Base-by-base conservation (phyloP, 2,113 vertebrate genomes). In the Sturnira hondurensis region DNA sequence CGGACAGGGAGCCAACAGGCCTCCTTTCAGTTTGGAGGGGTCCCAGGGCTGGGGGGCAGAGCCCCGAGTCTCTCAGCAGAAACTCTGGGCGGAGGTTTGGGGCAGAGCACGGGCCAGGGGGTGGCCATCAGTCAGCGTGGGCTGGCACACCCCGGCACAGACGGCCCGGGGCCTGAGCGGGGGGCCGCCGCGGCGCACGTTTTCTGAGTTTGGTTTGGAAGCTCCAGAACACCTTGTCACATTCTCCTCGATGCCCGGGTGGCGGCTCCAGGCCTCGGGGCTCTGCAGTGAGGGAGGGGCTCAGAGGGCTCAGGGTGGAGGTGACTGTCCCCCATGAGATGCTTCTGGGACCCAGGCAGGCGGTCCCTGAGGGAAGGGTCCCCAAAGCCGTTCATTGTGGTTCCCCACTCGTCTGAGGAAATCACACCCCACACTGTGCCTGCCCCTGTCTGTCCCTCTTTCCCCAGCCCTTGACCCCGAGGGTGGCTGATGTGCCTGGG, bases 1-100 rank as follows among this genome's bases (percentile, higher is more conserved):
- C 97, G 97, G 98, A 98, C 98, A 98, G 98, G 98, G 99, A 98
- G 98, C 24, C 41, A 96, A 93, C 58, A 89, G 96, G 97, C 96
- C 97, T 95, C 73, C 3, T 96, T 96, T 95, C 70, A 63, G 95
- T 97, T 17, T 74, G 97, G 97, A 87, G 98, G 97, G 97, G 97
- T 98, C 97, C 95, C 89, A 2, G 98, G 97, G 97, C 98, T 97
- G 95, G 97, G 95, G 94, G 94, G 96, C 95, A 92, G 97, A 96
- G 96, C 97, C 98, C 98, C 98, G 97, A 98, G 97, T 98, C 98
- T 98, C 96, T 98, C 97, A 95, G 97, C 97, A 97, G 98, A 97
- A 98, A 97, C 96, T 95, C 97, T 98, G 67, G 85, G 89, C 96
- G 97, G 97, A 95, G 97, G 89, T 68, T 33, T 2, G 2, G 76